These are phyloP conservation scores for Gallinago jamesoni DNA, from an alignment of 2,113 vertebrate species.

Conservation along the genomic window DNA sequence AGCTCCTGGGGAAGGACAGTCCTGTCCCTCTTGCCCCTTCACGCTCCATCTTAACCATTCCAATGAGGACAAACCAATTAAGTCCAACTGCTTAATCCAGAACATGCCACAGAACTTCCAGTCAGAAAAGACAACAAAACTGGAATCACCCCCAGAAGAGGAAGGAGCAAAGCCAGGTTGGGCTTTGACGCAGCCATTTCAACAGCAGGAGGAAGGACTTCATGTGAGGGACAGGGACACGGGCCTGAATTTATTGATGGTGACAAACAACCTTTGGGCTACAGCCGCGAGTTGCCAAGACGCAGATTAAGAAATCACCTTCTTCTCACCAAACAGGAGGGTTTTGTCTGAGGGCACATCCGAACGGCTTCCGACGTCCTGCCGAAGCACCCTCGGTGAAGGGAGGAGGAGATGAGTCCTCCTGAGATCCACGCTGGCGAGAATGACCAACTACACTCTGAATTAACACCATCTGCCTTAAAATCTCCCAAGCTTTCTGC, in stretches of 20 bases:
- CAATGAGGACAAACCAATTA: not conserved
- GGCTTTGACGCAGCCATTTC: not conserved
- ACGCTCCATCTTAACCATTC: rapidly evolving
- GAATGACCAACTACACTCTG: not conserved
- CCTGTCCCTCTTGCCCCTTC: not conserved
- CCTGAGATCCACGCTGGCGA: not conserved
- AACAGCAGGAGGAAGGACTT: not conserved
- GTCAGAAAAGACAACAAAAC: not conserved
- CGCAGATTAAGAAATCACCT: rapidly evolving
- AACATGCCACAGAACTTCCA: not conserved
- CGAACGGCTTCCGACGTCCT: not conserved
- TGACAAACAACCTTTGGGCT: not conserved
- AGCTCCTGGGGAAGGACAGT: not conserved
- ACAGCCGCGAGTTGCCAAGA: not conserved
- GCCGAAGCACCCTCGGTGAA: not conserved
- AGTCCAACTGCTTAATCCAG: not conserved
- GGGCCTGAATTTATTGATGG: not conserved
- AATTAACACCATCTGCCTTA: not conserved
- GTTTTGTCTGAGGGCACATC: not conserved
- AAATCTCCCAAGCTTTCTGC: not conserved
- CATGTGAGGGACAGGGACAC: rapidly evolving
- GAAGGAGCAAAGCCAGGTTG: not conserved
- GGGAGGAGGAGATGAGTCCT: not conserved
- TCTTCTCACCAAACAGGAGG: not conserved
- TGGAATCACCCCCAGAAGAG: not conserved